Percentiles rank a stretch among this genome's conserved stretches.
These are phyloP conservation scores for Agriopis leucophaearia DNA, from an alignment of 2,888 invertebrate genomes.

Conservation along the genomic window DNA sequence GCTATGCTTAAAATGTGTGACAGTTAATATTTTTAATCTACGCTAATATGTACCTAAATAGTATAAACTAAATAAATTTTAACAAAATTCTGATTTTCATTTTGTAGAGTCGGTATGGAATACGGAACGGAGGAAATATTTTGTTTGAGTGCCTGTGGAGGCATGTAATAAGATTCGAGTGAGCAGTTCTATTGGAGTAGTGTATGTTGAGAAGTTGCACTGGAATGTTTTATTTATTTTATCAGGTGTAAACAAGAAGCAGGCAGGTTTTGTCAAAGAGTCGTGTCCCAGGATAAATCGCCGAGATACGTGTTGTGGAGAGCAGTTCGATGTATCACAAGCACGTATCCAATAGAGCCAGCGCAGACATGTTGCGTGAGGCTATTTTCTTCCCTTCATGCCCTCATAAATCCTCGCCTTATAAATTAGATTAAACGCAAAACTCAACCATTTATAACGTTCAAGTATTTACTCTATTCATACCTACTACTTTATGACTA, in stretches of 20 bases:
- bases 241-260: constrained; percentile 62
- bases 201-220: constrained; percentile 31
- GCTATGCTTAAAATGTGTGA: constrained; percentile 69
- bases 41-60: constrained; percentile 48
- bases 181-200: constrained; percentile 37
- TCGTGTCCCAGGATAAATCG: constrained; percentile 66
- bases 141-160: constrained; percentile 24
- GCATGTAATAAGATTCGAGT: constrained; percentile 36
- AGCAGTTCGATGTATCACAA: constrained; percentile 67
- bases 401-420: constrained; percentile 74
- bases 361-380: constrained; percentile 73
- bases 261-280: constrained; percentile 60
- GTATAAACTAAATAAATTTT: constrained; percentile 47
- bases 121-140: constrained; percentile 36
- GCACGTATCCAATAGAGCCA: constrained; percentile 75
- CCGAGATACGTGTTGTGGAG: constrained; percentile 66
- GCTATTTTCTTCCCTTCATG: constrained; percentile 67
- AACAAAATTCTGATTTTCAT: constrained; percentile 39
- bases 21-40: constrained; percentile 71
- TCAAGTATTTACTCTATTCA: constrained; percentile 3
- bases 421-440: constrained; percentile 76
- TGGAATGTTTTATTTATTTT: constrained; percentile 58
- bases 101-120: constrained; percentile 40
- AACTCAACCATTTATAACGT: constrained; percentile 47
- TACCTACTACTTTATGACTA: constrained; percentile 2